A percentile compares a stretch with the other conserved stretches of the same genome.
These are phyloP conservation scores for Orchesella flavescens DNA, from an alignment of 2,888 invertebrate genomes.

Conservation along the genomic window DNA sequence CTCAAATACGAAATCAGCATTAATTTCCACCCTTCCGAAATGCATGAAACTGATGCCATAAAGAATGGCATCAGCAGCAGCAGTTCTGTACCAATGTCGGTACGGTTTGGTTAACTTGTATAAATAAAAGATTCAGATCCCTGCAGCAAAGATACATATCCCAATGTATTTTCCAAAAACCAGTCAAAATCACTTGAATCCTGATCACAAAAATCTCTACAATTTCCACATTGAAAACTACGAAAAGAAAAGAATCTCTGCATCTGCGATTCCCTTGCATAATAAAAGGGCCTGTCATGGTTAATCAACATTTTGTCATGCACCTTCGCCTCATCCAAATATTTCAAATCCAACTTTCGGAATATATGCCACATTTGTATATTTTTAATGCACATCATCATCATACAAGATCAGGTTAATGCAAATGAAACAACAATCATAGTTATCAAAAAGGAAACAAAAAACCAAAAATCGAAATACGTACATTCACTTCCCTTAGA, in stretches of 20 bases:
- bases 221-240: not conserved
- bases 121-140: no score
- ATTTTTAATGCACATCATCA: slow-evolving; percentile 3
- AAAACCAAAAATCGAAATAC: slow-evolving; percentile 41
- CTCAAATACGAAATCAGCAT: slow-evolving; percentile 14
- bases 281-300: slow-evolving; percentile 71
- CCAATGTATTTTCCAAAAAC: not conserved
- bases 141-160: not conserved
- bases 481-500: slow-evolving; percentile 26
- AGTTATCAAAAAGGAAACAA: slow-evolving; percentile 55
- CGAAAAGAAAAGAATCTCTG: not conserved
- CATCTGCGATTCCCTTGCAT: slow-evolving; percentile 63
- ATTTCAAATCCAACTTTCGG: slow-evolving; percentile 13
- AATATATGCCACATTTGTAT: not conserved
- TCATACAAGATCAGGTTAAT: not conserved
- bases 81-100: slow-evolving; percentile 21
- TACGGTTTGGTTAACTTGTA: not conserved
- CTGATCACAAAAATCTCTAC: slow-evolving; percentile 14
- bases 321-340: slow-evolving; percentile 46
- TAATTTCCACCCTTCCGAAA: slow-evolving; percentile 7
- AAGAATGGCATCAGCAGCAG: slow-evolving; percentile 8
- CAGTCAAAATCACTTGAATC: slow-evolving; percentile 8
- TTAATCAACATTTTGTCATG: slow-evolving; percentile 73
- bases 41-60: slow-evolving; percentile 49
- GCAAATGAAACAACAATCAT: slow-evolving; percentile 44